Evolutionary conservation across 2,113 vertebrate species (phyloP).

Genomic region (Syngnathus scovelli): DNA sequence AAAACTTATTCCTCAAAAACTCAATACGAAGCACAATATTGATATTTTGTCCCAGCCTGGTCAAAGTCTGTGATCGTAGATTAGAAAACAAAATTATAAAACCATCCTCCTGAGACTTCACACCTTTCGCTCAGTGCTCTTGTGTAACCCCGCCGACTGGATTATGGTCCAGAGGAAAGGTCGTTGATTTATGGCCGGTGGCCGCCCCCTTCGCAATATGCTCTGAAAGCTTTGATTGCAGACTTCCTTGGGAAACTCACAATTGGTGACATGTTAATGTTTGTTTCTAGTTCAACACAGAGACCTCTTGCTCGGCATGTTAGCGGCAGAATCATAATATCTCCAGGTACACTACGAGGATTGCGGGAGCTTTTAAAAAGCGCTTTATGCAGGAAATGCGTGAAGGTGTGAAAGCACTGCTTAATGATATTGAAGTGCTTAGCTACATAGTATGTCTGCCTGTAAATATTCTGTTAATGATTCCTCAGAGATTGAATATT

Average conservation of each 20-base stretch:
- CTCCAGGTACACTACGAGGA: conserved; percentile 35
- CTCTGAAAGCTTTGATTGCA: conserved; percentile 8
- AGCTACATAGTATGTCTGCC: conserved; percentile 61
- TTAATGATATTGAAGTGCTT: conserved; percentile 64
- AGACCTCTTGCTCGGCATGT: conserved; percentile 17
- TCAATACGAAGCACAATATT: neutral
- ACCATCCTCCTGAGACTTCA: conserved; percentile 45
- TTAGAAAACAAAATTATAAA: conserved; percentile 34
- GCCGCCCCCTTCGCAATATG: conserved; percentile 24
- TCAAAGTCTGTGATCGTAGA: neutral
- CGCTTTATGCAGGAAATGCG: conserved; percentile 43
- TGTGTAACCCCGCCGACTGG: conserved; percentile 45
- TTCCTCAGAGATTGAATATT: conserved; percentile 75
- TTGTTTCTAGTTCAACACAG: conserved; percentile 18
- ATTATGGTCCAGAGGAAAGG: conserved; percentile 56
- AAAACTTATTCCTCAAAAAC: neutral
- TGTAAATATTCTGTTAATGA: conserved; percentile 75
- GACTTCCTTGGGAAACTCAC: neutral
- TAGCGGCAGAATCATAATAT: conserved; percentile 34
- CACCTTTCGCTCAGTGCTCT: conserved; percentile 38
- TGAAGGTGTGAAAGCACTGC: conserved; percentile 62
- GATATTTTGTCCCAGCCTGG: neutral
- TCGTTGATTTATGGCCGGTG: conserved; percentile 52
- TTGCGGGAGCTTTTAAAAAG: conserved; percentile 45
- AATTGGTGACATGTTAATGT: conserved; percentile 7